phyloP scores from a whole-genome alignment of 2,113 vertebrate species.

The Upupa epops region DNA sequence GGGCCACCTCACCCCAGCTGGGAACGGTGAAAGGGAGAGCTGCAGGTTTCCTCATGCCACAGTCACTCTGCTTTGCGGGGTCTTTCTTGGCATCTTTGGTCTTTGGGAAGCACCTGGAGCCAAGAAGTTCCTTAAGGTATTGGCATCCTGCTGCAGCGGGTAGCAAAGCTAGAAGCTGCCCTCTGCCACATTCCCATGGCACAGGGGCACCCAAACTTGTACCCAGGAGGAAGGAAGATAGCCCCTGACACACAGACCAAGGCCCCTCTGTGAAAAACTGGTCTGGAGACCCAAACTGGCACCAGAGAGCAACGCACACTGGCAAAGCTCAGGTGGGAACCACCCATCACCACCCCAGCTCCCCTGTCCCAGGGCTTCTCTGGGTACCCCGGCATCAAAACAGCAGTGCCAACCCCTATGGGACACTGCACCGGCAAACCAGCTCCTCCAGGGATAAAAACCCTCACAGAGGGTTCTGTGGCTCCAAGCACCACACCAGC shows the following conservation, averaged over 20 bases:
- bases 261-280: not conserved
- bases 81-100: not conserved
- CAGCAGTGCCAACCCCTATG: not conserved
- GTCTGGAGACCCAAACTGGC: accelerated
- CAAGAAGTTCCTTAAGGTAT: accelerated
- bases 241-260: accelerated
- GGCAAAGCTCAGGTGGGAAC: not conserved
- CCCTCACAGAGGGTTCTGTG: not conserved
- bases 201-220: not conserved
- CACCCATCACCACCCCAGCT: not conserved
- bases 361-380: accelerated
- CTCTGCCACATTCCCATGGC: accelerated
- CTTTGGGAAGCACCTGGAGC: not conserved
- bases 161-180: not conserved
- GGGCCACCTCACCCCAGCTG: not conserved
- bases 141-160: not conserved
- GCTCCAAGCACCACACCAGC: not conserved
- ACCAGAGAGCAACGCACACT: not conserved
- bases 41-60: accelerated
- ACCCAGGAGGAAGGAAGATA: not conserved
- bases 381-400: accelerated
- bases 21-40: not conserved
- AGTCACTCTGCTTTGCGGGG: not conserved
- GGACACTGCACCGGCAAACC: not conserved
- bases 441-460: not conserved